Evolutionary conservation across 2,888 invertebrate genomes (phyloP).

Genomic region (Cantharis rufa): DNA sequence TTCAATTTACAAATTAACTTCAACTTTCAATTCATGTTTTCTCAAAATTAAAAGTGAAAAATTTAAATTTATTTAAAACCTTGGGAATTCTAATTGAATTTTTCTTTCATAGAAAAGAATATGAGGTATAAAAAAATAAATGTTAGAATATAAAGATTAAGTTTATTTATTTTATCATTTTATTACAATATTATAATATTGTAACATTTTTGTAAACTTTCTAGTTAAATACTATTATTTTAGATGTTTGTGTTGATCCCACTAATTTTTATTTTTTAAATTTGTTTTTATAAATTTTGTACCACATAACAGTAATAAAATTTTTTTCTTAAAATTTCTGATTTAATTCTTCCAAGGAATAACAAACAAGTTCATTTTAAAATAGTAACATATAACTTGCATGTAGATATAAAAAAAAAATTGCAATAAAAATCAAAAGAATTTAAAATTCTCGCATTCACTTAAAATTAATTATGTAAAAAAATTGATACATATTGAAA

Average conservation of each 20-base stretch:
- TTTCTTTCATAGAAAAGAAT: too few relatives aligned
- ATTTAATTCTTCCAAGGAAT: neutral
- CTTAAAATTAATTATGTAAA: neutral
- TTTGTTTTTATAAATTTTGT: constrained; percentile 4
- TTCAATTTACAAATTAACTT: too few relatives aligned
- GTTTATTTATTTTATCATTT: neutral
- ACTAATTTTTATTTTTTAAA: constrained; percentile 22
- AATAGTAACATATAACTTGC: neutral
- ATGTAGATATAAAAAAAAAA: neutral
- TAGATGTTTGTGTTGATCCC: constrained; percentile 12
- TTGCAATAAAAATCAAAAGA: neutral
- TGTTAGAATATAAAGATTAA: neutral
- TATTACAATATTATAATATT: neutral
- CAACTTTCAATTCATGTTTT: too few relatives aligned
- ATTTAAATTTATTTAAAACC: too few relatives aligned
- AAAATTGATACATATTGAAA: neutral
- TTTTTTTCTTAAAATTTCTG: neutral
- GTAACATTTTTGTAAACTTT: constrained; percentile 3
- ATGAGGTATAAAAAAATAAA: neutral
- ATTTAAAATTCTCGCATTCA: neutral
- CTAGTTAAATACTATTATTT: constrained; percentile 1
- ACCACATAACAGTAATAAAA: neutral
- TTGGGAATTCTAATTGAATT: too few relatives aligned
- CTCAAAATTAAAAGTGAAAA: too few relatives aligned
- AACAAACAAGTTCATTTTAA: neutral